Percentiles rank a stretch among this genome's conserved stretches.
These are phyloP conservation scores for Xenus cinereus DNA, from an alignment of 2,113 vertebrate genomes.

Conservation along the genomic window DNA sequence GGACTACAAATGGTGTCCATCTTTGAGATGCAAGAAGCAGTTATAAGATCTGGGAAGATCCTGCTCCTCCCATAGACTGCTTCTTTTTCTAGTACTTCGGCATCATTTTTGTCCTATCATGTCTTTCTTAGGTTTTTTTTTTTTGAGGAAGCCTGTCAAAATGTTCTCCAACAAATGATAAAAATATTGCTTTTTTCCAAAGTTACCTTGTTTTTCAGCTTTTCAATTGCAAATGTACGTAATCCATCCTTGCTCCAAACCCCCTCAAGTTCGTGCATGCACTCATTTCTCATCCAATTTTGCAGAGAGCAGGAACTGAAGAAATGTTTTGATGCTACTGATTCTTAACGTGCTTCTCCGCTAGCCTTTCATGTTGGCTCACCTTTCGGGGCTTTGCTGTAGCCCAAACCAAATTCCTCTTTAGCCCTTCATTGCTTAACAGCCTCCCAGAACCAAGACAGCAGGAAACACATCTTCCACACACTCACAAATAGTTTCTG, in stretches of 20 bases:
- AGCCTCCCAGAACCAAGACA: not conserved
- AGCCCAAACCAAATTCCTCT: not conserved
- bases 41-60: not conserved
- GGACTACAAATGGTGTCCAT: not conserved
- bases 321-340: not conserved
- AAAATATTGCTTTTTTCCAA: not conserved
- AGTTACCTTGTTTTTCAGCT: not conserved
- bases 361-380: not conserved
- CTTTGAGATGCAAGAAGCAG: not conserved
- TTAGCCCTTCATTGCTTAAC: not conserved
- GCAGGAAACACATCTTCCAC: not conserved
- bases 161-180: not conserved
- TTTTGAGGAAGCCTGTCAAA: not conserved
- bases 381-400: not conserved
- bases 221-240: not conserved
- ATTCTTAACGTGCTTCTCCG: not conserved
- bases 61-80: not conserved
- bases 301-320: not conserved
- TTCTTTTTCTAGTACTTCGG: not conserved
- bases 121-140: not conserved
- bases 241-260: not conserved
- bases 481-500: not conserved
- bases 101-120: not conserved
- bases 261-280: not conserved
- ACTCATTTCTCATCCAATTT: not conserved